Base-by-base conservation (phyloP, 1,140 invertebrate genomes). In the Lordiphosa collinella region DNA sequence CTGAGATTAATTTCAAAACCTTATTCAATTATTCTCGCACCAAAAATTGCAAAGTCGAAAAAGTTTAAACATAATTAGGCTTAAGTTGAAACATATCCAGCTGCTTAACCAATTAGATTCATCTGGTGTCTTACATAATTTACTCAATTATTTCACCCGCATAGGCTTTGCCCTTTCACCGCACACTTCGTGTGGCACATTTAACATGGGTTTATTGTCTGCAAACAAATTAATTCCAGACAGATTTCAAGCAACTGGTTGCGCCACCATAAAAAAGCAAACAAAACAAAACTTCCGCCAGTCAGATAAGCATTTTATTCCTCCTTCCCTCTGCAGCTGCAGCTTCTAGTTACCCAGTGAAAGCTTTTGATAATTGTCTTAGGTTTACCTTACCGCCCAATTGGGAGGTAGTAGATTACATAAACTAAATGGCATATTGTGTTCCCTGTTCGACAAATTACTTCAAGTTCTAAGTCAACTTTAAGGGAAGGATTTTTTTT, bases 101-200 rank as follows among this genome's bases (percentile, higher is more conserved):
- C 36, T 38, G 12, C 9, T 16, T 3, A 40, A 10, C 5, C 14
- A 40, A 18, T 18, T 10, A 16, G 9, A 18, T 9, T 18, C 37
- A 14, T 9, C 41, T 29, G 0, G 22, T n/a, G 14, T 50, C 43
- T 66, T 66, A 41, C 62, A 51, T 58, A 66, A 66, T 46, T 57
- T 14, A 22, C 40, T 40, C 32, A 57, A 67, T 66, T 58, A 66
- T 58, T 66, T 66, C 63, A 66, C 63, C 63, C 63, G 63, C 63
- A 66, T 66, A 35, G 18, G 8, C 47, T 47, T 29, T 50, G 54
- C 62, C 63, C 63, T 66, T 66, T 66, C 63, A 58, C 63, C 48
- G 34, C 60, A 53, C 14, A 16, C 4, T 22, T 18, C 47, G 9
- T 3, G 37, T 61, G 43, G 53, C 62, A 67, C 62, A 66, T 66